A percentile compares a stretch with the other conserved stretches of the same genome.
These are phyloP conservation scores for Sthenelais limicola DNA, from an alignment of 2,888 invertebrate species.

Conservation along the genomic window DNA sequence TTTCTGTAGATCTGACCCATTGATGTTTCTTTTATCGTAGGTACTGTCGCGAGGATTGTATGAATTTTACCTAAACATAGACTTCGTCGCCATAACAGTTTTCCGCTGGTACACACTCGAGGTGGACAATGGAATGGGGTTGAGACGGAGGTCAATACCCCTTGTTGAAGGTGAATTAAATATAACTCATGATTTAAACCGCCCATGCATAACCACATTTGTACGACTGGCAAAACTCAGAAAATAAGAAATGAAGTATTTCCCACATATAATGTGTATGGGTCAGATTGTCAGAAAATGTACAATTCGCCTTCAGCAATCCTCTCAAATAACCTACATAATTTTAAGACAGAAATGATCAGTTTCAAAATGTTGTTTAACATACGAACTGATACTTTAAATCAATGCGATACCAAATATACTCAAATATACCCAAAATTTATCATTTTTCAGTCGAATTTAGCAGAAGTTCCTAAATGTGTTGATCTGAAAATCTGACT, in stretches of 20 bases:
- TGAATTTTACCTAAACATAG: neutral
- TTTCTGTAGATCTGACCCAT: too few relatives aligned
- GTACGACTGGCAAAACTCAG: neutral
- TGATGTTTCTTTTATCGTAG: too few relatives aligned
- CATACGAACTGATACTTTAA: too few relatives aligned
- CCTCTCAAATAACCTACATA: neutral
- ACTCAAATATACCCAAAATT: too few relatives aligned
- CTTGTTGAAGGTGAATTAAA: conserved; percentile 12
- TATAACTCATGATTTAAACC: too few relatives aligned
- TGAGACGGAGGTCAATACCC: conserved; percentile 14
- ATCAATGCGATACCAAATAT: too few relatives aligned
- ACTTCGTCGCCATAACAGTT: neutral
- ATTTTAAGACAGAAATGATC: neutral
- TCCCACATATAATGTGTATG: neutral
- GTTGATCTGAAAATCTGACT: too few relatives aligned
- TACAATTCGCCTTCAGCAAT: neutral
- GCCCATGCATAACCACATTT: neutral
- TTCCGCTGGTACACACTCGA: conserved; percentile 29
- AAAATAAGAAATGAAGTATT: neutral
- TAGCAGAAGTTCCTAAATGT: too few relatives aligned
- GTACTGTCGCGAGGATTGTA: neutral
- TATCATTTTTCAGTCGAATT: too few relatives aligned
- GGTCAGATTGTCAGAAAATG: too few relatives aligned
- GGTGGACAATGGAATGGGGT: conserved; percentile 24
- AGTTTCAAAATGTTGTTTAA: too few relatives aligned